Conservation (phyloP, 1,140 invertebrate species). For the Rhyacophila brunnea region DNA sequence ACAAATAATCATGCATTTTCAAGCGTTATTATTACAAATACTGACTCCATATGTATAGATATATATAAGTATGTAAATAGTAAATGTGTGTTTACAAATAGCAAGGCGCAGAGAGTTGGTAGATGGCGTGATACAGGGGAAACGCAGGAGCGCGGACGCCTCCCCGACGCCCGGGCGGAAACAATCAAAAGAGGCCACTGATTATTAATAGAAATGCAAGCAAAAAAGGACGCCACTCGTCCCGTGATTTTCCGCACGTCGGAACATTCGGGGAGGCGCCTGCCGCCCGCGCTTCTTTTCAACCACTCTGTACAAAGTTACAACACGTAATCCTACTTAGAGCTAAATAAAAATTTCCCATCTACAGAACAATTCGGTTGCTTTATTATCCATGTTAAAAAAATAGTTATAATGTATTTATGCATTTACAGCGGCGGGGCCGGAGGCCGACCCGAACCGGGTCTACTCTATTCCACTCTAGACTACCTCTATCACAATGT, state of each 20-base stretch:
- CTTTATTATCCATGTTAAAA: constrained; percentile 33
- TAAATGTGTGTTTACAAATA: constrained; percentile 40
- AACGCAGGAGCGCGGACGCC: constrained; percentile 9
- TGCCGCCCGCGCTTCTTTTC: constrained; percentile 23
- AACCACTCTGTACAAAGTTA: constrained; percentile 37
- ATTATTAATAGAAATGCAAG: background rate
- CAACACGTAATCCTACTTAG: constrained; percentile 37
- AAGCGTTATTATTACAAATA: constrained; percentile 84
- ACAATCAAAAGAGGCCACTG: no score
- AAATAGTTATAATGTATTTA: constrained; percentile 35
- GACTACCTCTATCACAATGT: constrained; percentile 34
- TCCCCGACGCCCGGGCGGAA: background rate
- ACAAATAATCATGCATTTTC: constrained; percentile 84
- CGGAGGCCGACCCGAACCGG: constrained; percentile 6
- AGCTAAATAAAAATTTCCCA: constrained; percentile 35
- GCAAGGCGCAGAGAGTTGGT: constrained; percentile 37
- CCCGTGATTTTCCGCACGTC: background rate
- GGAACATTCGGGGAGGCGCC: constrained; percentile 1
- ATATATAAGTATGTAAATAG: constrained; percentile 52
- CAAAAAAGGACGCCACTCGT: background rate
- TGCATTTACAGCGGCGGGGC: constrained; percentile 24
- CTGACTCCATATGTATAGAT: constrained; percentile 67
- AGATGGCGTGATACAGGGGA: constrained; percentile 33
- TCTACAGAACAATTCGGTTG: constrained; percentile 36
- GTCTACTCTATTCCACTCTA: constrained; percentile 28